Percentiles rank a stretch among this genome's conserved stretches.
These are phyloP conservation scores for Charina bottae DNA, from an alignment of 2,113 vertebrate genomes.

Conservation along the genomic window DNA sequence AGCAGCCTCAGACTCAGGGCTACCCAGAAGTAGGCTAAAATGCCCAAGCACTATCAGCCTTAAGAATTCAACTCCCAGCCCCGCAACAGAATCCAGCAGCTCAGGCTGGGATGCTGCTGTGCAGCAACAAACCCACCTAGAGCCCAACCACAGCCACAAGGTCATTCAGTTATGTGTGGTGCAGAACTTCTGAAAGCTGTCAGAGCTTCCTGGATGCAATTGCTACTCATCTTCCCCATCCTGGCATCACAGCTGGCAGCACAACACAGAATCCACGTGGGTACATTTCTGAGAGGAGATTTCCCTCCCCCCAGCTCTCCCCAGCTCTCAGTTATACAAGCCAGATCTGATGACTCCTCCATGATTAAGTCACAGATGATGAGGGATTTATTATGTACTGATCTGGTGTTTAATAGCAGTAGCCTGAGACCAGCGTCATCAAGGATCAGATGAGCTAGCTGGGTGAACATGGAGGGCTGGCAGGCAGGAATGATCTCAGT, in stretches of 20 bases:
- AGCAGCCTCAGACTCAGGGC: neutral
- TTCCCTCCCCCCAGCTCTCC: neutral
- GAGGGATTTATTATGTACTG: neutral
- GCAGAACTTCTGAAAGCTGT: neutral
- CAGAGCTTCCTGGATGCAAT: neutral
- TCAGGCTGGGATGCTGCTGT: neutral
- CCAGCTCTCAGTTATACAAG: neutral
- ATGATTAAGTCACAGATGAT: neutral
- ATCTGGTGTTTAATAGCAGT: neutral
- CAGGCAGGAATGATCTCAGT: no score
- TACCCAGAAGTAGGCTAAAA: neutral
- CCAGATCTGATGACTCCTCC: neutral
- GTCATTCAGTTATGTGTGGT: neutral
- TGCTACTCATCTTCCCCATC: neutral
- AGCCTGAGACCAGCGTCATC: neutral
- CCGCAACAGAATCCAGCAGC: neutral
- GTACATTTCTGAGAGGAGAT: neutral
- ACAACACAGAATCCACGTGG: neutral
- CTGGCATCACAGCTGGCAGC: neutral
- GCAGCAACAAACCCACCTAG: neutral
- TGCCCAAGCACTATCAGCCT: neutral
- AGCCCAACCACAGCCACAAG: neutral
- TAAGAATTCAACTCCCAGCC: neutral
- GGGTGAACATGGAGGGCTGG: no score
- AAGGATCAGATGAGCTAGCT: no score